Evolutionary conservation across 2,888 invertebrate genomes (phyloP).

Genomic region (Ceraclea dissimilis): DNA sequence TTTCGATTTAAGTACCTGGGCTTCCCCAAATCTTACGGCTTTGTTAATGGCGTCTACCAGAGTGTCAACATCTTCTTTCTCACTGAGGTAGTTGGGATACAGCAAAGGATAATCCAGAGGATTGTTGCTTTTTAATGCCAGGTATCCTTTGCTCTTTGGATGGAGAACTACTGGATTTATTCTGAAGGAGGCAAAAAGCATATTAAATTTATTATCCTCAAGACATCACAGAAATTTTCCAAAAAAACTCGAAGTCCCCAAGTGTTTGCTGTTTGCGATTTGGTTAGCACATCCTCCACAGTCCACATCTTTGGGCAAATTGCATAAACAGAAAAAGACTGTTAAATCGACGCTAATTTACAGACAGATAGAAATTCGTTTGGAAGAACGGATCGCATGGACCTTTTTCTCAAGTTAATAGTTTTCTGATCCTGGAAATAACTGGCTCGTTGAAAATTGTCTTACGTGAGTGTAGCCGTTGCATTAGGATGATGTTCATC

Average conservation of each 20-base stretch:
- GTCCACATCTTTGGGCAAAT: too few species aligned
- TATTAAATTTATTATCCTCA: too few species aligned
- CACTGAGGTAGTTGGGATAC: constrained; percentile 67
- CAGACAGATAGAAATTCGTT: too few species aligned
- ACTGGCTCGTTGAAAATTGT: too few species aligned
- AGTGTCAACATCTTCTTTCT: constrained; percentile 56
- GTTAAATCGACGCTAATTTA: too few species aligned
- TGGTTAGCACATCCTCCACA: too few species aligned
- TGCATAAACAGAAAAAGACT: too few species aligned
- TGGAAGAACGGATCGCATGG: too few species aligned
- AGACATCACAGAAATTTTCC: not conserved
- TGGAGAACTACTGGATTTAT: constrained; percentile 57
- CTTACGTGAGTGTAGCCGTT: constrained; percentile 28
- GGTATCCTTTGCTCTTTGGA: constrained; percentile 57
- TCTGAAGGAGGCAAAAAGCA: constrained; percentile 29
- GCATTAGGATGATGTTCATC: constrained; percentile 33
- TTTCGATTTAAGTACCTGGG: constrained; percentile 43
- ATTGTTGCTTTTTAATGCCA: constrained; percentile 57
- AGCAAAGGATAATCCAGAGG: constrained; percentile 65
- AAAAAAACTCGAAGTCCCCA: not conserved
- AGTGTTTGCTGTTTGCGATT: too few species aligned
- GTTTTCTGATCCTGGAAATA: too few species aligned
- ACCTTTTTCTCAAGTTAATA: too few species aligned
- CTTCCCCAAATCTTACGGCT: constrained; percentile 50
- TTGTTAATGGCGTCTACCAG: constrained; percentile 56